These are phyloP conservation scores for Drosophila equinoxialis DNA, from an alignment of 1,140 invertebrate genomes.

Conservation along the genomic window DNA sequence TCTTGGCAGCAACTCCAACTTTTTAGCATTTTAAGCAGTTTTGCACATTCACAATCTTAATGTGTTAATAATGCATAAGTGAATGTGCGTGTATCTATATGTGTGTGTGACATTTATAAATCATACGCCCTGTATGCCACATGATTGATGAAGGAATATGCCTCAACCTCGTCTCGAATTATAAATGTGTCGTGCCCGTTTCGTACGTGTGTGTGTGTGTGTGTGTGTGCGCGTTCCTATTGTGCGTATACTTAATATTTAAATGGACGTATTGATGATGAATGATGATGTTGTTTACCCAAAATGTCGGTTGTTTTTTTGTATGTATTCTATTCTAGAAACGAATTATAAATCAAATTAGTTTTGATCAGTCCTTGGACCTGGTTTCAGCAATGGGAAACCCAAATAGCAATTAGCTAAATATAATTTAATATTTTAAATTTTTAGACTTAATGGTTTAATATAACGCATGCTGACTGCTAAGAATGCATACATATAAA, in stretches of 20 bases:
- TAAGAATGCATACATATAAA: no score
- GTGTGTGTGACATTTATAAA: slow-evolving; percentile 61
- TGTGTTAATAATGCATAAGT: slow-evolving; percentile 70
- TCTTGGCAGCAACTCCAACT: slow-evolving; percentile 22
- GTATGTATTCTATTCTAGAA: neutral
- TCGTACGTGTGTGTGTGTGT: slow-evolving; percentile 9
- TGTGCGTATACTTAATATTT: slow-evolving; percentile 63
- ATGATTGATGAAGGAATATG: slow-evolving; percentile 57
- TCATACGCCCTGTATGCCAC: slow-evolving; percentile 45
- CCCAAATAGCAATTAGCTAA: neutral
- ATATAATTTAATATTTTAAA: neutral
- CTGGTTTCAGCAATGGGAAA: neutral
- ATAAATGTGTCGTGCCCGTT: neutral
- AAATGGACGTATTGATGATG: slow-evolving; percentile 59
- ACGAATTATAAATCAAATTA: slow-evolving; percentile 50
- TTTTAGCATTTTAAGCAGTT: slow-evolving; percentile 58
- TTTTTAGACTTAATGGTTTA: neutral
- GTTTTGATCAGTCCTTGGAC: slow-evolving; percentile 4
- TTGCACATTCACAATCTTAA: slow-evolving; percentile 52
- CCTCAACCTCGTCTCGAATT: slow-evolving; percentile 22
- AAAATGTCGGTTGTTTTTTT: neutral
- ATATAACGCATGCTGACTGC: no score
- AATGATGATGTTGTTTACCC: slow-evolving; percentile 41
- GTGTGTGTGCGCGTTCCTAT: neutral
- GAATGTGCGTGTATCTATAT: slow-evolving; percentile 25